Conservation (phyloP, 2,888 invertebrate species). For the Neelides folsomi region DNA sequence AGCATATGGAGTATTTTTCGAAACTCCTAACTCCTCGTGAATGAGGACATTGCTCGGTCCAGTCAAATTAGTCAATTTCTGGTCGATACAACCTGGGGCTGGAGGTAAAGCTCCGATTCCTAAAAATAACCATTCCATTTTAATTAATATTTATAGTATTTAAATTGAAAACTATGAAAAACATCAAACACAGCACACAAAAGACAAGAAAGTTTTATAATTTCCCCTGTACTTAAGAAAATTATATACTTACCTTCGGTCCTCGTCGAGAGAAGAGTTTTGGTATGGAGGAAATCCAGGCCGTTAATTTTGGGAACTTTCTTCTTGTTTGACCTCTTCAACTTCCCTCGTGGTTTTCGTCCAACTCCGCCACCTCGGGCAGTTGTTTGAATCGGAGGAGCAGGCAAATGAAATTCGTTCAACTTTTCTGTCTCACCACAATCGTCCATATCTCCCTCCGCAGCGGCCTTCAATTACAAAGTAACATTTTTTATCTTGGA, state of each 20-base stretch:
- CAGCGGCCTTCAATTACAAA: not conserved
- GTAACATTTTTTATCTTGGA: too few relatives aligned
- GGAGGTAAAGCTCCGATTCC: conserved; percentile 47
- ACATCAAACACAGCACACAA: not conserved
- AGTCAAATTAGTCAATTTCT: conserved; percentile 65
- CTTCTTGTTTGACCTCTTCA: conserved; percentile 44
- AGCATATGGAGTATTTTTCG: conserved; percentile 67
- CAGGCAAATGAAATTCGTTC: conserved; percentile 21
- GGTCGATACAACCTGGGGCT: conserved; percentile 82
- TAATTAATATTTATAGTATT: not conserved
- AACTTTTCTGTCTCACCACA: not conserved
- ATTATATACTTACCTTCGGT: conserved; percentile 46
- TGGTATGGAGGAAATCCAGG: conserved; percentile 72
- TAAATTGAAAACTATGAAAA: too few relatives aligned
- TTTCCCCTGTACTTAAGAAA: not conserved
- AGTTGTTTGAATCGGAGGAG: conserved; percentile 28
- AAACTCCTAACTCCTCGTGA: conserved; percentile 72
- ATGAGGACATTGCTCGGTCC: conserved; percentile 39
- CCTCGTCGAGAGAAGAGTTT: conserved; percentile 74
- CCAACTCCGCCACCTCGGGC: conserved; percentile 22
- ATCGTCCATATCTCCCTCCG: not conserved
- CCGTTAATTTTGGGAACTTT: conserved; percentile 61
- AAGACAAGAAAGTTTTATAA: too few relatives aligned
- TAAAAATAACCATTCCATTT: not conserved
- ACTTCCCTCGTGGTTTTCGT: conserved; percentile 45